Base-by-base conservation (phyloP, 2,888 invertebrate species). In the Nomada ruficornis region DNA sequence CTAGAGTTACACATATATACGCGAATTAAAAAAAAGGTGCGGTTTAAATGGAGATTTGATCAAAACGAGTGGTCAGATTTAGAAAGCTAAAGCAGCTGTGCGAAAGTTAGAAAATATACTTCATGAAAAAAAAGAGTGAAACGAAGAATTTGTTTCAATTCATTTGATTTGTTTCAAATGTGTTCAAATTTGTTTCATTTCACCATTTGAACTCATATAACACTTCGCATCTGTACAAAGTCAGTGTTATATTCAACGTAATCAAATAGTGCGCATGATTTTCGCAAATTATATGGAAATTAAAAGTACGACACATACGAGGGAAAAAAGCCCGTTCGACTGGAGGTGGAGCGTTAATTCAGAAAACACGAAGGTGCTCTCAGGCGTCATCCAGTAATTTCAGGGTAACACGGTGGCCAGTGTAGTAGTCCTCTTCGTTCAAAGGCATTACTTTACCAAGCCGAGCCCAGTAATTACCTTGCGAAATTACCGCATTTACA, bases 401-500 rank as follows among this genome's bases (percentile, higher is more conserved):
- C 86, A 86, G 83, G 84, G 83, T 86, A 85, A 86, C 82, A 80
- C 78, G 75, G 75, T 87, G 79, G 84, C 71, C 83, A 82, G 62
- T 47, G 68, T 23, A 26, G 23, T 57, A 13, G 80, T 84, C 79
- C 73, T 68, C 68, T 69, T 77, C 84, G 84, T 85, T 88, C 88
- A 88, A 88, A 90, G 88, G 88, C 88, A 90, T 90, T 90, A 89
- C 88, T 89, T 89, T 86, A 36, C 36, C 84, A 71, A 83, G 82
- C 82, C 82, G 84, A 85, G 83, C 87, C 62, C 78, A 80, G 89
- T 91, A 91, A 91, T 92, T 91, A 90, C 87, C 84, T 62, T 76
- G 87, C 83, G 79, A 91, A 91, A 92, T 91, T 90, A 88, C 90
- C 85, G 85, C 91, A 90, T 91, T 91, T 91, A 90, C 91, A 92